Conservation (phyloP, 2,888 invertebrate species). For the Apodemia duryi region DNA sequence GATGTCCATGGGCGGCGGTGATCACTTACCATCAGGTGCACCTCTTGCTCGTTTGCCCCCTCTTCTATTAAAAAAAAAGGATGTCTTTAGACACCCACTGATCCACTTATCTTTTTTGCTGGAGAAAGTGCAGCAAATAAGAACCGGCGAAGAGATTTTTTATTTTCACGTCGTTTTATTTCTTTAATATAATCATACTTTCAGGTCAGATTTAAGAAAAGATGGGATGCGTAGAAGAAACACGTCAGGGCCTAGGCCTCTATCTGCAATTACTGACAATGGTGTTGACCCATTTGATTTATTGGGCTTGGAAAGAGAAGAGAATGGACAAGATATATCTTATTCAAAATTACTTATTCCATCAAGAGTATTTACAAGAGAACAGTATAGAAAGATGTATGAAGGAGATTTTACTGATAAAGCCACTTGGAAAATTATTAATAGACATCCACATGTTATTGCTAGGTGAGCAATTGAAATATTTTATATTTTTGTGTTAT, state of each 20-base stretch:
- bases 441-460: slow-evolving; percentile 76
- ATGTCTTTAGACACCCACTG: no score
- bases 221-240: slow-evolving; percentile 88
- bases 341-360: slow-evolving; percentile 92
- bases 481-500: background rate
- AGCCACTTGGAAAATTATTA: slow-evolving; percentile 59
- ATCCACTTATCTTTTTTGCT: no score
- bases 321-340: slow-evolving; percentile 94
- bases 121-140: no score
- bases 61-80: no score
- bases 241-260: slow-evolving; percentile 88
- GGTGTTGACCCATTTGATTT: slow-evolving; percentile 91
- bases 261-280: slow-evolving; percentile 91
- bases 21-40: no score
- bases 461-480: slow-evolving; percentile 66
- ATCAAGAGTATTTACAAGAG: slow-evolving; percentile 75
- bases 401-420: slow-evolving; percentile 69
- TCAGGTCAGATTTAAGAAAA: slow-evolving; percentile 81
- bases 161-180: no score
- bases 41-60: no score
- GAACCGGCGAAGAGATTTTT: no score
- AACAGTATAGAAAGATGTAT: slow-evolving; percentile 70
- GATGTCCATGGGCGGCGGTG: no score
- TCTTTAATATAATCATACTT: slow-evolving; percentile 21
- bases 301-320: slow-evolving; percentile 88